phyloP scores from a whole-genome alignment of 2,797 vertebrate species.

The Dendrocincla tyrannina region DNA sequence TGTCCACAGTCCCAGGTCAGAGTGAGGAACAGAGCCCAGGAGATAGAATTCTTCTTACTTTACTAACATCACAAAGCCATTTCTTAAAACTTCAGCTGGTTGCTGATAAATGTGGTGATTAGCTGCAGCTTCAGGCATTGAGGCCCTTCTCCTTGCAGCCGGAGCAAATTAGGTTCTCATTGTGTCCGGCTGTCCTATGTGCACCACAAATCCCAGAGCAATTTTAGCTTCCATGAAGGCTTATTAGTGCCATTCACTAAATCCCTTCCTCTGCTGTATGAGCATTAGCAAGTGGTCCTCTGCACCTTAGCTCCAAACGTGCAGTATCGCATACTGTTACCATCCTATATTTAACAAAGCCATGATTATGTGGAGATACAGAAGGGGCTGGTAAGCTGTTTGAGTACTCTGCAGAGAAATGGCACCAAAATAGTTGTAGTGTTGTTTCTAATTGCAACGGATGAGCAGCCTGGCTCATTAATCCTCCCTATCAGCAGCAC shows the following conservation, averaged over 20 bases:
- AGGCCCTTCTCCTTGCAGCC: background rate
- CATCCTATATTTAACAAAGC: slow-evolving; percentile 81
- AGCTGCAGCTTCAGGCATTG: background rate
- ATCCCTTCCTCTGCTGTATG: background rate
- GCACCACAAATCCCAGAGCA: background rate
- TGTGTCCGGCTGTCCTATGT: background rate
- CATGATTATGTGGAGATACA: slow-evolving; percentile 44
- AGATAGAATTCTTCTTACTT: background rate
- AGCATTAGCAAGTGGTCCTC: background rate
- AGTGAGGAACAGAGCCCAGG: background rate
- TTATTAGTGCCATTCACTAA: background rate
- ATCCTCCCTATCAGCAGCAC: slow-evolving; percentile 87
- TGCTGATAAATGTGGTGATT: background rate
- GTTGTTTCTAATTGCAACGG: slow-evolving; percentile 91
- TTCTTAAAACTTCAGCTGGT: background rate
- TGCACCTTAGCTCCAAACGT: background rate
- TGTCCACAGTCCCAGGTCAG: fast-evolving
- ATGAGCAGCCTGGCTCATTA: slow-evolving; percentile 88
- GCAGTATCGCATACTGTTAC: slow-evolving; percentile 42
- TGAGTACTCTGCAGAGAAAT: slow-evolving; percentile 83
- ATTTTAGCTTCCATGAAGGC: background rate
- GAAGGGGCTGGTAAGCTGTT: slow-evolving; percentile 70
- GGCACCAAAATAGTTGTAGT: slow-evolving; percentile 83
- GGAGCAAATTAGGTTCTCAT: background rate
- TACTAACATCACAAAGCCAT: background rate